Evolutionary conservation across 1,140 invertebrate genomes (phyloP).

Genomic region (Tetragnatha versicolor): DNA sequence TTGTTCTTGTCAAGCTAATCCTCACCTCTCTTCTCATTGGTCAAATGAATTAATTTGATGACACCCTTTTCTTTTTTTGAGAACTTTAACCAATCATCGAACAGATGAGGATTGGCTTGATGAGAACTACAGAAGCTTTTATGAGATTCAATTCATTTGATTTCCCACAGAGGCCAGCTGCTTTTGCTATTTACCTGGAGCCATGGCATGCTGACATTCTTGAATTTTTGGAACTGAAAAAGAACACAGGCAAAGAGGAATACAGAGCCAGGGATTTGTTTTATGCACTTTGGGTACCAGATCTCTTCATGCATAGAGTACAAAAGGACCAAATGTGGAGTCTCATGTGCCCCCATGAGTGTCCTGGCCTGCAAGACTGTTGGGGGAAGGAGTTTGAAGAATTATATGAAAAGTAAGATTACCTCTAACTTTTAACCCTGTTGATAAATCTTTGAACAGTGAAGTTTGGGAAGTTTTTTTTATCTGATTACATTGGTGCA

Average conservation of each 20-base stretch:
- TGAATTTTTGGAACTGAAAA: conserved; percentile 92
- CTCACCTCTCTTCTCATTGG: too few species aligned
- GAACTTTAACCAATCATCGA: too few species aligned
- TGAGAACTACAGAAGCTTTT: too few species aligned
- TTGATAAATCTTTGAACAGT: background rate
- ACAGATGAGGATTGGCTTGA: too few species aligned
- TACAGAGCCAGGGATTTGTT: conserved; percentile 92
- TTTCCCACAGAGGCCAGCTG: conserved; percentile 78
- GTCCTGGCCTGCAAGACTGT: conserved; percentile 86
- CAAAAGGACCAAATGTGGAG: conserved; percentile 88
- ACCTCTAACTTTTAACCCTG: background rate
- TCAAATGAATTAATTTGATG: too few species aligned
- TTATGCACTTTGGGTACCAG: conserved; percentile 98
- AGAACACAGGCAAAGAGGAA: conserved; percentile 95
- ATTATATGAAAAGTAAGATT: conserved; percentile 77
- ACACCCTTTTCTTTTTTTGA: too few species aligned
- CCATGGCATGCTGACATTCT: conserved; percentile 99
- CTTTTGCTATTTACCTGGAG: conserved; percentile 98
- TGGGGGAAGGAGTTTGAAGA: conserved; percentile 96
- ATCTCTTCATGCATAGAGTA: conserved; percentile 98
- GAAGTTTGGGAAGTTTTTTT: too few species aligned
- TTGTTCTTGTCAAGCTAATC: too few species aligned
- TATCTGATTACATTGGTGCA: too few species aligned
- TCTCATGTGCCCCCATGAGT: conserved; percentile 95
- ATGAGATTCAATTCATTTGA: too few species aligned